Percentiles rank a stretch among this genome's conserved stretches.
phyloP scores from a whole-genome alignment of 2,113 vertebrate genomes.

The Platichthys stellatus region DNA sequence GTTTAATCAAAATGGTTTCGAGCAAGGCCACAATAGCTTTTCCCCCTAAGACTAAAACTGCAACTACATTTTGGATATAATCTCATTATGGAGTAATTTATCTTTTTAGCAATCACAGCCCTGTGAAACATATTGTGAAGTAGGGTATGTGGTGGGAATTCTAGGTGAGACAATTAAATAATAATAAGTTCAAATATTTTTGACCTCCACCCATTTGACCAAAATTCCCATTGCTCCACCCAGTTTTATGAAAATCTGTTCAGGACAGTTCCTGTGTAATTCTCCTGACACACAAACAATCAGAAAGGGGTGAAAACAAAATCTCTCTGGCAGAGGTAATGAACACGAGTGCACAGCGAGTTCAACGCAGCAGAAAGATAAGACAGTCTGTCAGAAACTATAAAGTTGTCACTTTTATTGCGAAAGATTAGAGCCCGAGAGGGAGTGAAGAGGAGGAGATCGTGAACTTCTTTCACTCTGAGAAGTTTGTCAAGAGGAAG shows the following conservation, averaged over 20 bases:
- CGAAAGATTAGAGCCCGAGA: not conserved
- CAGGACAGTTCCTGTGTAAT: not conserved
- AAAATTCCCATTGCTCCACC: not conserved
- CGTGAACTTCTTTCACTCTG: constrained; percentile 11
- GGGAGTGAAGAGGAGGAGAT: not conserved
- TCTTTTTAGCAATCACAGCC: not conserved
- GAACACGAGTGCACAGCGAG: not conserved
- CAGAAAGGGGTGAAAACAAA: not conserved
- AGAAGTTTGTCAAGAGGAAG: constrained; percentile 37
- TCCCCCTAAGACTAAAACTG: not conserved
- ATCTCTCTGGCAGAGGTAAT: not conserved
- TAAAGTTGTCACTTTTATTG: not conserved
- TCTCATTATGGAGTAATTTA: not conserved
- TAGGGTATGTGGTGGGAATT: too few relatives aligned
- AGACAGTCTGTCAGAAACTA: not conserved
- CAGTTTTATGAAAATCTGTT: not conserved
- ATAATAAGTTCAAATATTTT: not conserved
- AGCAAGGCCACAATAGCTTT: not conserved
- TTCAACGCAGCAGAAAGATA: not conserved
- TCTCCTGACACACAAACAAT: not conserved
- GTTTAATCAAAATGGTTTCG: constrained; percentile 2
- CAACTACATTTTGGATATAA: not conserved
- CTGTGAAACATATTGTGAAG: not conserved
- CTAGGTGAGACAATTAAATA: not conserved
- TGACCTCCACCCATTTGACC: not conserved